Conservation (phyloP, 2,888 invertebrate species). For the Caenorhabditis japonica region DNA sequence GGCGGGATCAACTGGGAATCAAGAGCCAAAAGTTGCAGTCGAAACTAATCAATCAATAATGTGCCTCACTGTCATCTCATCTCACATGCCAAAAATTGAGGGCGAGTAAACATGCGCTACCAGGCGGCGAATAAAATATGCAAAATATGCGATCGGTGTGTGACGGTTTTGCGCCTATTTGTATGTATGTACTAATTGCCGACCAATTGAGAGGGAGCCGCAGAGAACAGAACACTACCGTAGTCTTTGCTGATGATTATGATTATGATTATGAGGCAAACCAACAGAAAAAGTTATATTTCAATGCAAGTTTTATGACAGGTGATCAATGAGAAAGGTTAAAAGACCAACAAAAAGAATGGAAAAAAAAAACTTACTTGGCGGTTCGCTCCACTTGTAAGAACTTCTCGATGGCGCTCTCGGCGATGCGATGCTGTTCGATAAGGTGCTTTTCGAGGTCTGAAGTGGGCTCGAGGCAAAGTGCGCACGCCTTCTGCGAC, state of each 20-base stretch:
- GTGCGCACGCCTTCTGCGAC: constrained; percentile 55
- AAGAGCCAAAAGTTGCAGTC: too few relatives aligned
- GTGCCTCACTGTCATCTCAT: too few relatives aligned
- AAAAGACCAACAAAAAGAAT: too few relatives aligned
- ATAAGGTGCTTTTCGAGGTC: constrained; percentile 60
- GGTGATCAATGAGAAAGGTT: too few relatives aligned
- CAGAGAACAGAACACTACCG: constrained; percentile 6
- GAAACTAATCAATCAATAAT: constrained; percentile 15
- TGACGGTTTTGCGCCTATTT: too few relatives aligned
- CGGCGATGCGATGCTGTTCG: constrained; percentile 67
- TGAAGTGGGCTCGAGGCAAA: constrained; percentile 56
- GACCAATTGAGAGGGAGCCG: too few relatives aligned
- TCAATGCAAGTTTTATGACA: too few relatives aligned
- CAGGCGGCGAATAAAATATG: constrained; percentile 48
- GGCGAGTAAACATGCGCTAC: constrained; percentile 26
- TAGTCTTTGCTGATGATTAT: constrained; percentile 10
- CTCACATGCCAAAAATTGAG: too few relatives aligned
- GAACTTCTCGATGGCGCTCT: constrained; percentile 67
- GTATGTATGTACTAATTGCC: constrained; percentile 40
- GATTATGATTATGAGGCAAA: not conserved
- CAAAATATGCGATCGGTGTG: too few relatives aligned
- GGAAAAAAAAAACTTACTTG: too few relatives aligned
- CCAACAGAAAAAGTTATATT: too few relatives aligned
- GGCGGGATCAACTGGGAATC: not conserved
- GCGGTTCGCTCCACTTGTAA: constrained; percentile 45